Conservation (phyloP, 2,888 invertebrate genomes). For the Anoncus sp. region DNA sequence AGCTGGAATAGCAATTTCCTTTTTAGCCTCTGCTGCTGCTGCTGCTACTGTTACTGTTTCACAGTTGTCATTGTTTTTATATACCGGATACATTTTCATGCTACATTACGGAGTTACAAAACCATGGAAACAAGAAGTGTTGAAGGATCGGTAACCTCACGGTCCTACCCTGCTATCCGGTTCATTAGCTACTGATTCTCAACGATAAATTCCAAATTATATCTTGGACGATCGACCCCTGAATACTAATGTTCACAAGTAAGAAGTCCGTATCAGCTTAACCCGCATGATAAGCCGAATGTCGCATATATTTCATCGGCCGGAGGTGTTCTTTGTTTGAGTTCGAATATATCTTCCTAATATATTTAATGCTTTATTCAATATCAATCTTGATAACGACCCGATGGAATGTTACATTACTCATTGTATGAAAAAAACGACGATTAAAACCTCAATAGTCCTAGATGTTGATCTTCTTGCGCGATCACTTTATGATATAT, state of each 20-base stretch:
- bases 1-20: conserved; percentile 23
- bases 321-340: conserved; percentile 31
- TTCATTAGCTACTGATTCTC: conserved; percentile 30
- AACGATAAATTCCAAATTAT: conserved; percentile 21
- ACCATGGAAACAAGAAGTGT: conserved; percentile 1
- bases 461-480: conserved; percentile 21
- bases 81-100: not conserved
- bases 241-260: conserved; percentile 69
- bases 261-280: conserved; percentile 48
- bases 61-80: conserved; percentile 12
- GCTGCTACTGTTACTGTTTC: not conserved
- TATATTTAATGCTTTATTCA: not conserved
- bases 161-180: conserved; percentile 3
- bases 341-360: not conserved
- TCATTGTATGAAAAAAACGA: conserved; percentile 27
- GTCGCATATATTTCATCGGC: conserved; percentile 29
- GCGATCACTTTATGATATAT: conserved; percentile 26
- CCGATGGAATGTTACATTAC: conserved; percentile 3
- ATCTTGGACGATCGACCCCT: conserved; percentile 52
- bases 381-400: not conserved
- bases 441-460: conserved; percentile 34
- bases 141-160: conserved; percentile 6
- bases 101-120: not conserved
- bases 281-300: conserved; percentile 63
- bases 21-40: not conserved